Evolutionary conservation across 1,140 invertebrate genomes (phyloP).

Genomic region (Apis florea): DNA sequence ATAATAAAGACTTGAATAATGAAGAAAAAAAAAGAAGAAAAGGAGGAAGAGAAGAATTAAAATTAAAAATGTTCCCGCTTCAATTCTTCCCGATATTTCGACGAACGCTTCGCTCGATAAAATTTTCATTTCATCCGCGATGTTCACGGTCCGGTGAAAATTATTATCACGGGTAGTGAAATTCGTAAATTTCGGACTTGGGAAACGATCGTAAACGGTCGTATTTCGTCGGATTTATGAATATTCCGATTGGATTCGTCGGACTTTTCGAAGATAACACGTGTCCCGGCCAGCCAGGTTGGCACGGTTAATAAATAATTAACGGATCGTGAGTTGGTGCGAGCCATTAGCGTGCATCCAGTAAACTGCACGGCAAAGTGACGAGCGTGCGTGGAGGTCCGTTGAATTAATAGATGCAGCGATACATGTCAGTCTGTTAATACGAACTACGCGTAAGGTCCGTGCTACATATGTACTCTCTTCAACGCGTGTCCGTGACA

Average conservation of each 20-base stretch:
- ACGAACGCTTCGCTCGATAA: no score
- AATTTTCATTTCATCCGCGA: no score
- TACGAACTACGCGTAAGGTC: background rate
- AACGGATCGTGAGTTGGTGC: background rate
- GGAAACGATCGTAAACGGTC: background rate
- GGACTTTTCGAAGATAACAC: background rate
- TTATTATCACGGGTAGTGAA: background rate
- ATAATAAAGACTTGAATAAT: no score
- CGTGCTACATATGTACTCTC: background rate
- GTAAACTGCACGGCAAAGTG: background rate
- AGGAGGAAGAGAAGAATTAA: no score
- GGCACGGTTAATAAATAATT: conserved; percentile 21
- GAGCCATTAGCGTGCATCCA: background rate
- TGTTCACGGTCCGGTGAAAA: background rate
- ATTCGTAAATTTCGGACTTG: background rate
- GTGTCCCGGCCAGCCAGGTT: no score
- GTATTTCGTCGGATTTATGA: background rate
- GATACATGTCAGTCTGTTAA: conserved; percentile 13
- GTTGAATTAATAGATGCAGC: conserved; percentile 24
- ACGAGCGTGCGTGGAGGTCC: background rate
- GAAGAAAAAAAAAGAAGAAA: no score
- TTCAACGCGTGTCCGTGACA: background rate
- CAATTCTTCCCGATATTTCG: no score
- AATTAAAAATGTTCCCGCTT: no score
- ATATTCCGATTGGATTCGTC: background rate